Evolutionary conservation across 2,797 vertebrate genomes (phyloP).

Genomic region (Serranus cabrilla): DNA sequence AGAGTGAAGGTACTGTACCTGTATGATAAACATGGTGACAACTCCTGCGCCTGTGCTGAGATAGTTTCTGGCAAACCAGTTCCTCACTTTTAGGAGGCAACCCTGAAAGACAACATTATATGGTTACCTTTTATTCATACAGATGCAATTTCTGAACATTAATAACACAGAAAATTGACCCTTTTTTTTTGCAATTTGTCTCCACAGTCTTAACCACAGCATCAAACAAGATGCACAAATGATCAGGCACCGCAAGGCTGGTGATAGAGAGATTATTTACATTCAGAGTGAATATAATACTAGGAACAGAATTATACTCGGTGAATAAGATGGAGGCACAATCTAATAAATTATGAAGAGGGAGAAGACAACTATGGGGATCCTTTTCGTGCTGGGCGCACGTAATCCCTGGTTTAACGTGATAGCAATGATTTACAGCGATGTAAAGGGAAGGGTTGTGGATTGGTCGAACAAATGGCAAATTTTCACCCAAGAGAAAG

Average conservation of each 20-base stretch:
- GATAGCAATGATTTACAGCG: no score
- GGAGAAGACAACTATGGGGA: background rate
- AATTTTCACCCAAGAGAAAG: no score
- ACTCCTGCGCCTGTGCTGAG: constrained; percentile 77
- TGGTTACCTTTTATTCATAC: background rate
- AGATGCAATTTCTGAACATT: background rate
- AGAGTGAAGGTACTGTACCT: constrained; percentile 61
- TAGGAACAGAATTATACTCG: background rate
- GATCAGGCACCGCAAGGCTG: no score
- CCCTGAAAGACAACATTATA: constrained; percentile 64
- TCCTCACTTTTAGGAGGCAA: constrained; percentile 70
- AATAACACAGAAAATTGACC: background rate
- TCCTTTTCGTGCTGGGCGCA: no score
- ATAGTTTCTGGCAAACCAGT: constrained; percentile 78
- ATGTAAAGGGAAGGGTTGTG: no score
- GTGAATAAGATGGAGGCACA: background rate
- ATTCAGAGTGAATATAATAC: no score
- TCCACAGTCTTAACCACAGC: no score
- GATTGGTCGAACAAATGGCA: no score
- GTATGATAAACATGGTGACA: constrained; percentile 75
- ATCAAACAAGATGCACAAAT: no score
- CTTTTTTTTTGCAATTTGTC: no score
- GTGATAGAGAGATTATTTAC: no score
- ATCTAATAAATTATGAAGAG: background rate
- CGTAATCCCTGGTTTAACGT: no score